Conservation (phyloP, 2,797 vertebrate genomes). For the Iguana delicatissima region DNA sequence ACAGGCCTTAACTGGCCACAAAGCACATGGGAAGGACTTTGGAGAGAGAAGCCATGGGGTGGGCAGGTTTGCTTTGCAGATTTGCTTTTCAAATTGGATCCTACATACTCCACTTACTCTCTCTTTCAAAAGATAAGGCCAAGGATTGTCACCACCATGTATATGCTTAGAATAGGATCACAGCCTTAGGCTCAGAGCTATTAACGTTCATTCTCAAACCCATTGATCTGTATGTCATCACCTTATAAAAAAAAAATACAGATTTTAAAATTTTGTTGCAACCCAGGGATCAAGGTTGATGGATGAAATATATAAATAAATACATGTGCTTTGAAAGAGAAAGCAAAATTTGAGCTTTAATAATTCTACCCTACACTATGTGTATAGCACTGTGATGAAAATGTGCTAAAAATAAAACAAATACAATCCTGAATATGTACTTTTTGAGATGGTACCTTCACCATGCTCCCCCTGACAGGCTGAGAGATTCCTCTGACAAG, state of each 20-base stretch:
- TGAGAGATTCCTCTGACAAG: background rate
- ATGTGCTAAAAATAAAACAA: background rate
- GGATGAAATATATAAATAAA: background rate
- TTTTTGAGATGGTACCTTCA: background rate
- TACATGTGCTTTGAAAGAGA: background rate
- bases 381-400: background rate
- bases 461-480: background rate
- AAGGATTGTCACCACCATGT: too few relatives aligned
- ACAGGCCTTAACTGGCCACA: background rate
- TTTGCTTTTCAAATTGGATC: background rate
- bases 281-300: background rate
- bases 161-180: background rate
- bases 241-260: background rate
- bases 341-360: background rate
- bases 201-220: background rate
- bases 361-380: background rate
- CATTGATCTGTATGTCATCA: background rate
- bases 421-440: background rate
- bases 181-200: background rate
- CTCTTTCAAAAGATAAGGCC: background rate
- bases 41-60: background rate
- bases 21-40: background rate
- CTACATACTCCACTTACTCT: too few relatives aligned
- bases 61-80: background rate
- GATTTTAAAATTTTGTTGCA: background rate